Evolutionary conservation across 2,888 invertebrate species (phyloP).

Genomic region (Cryptophagus acutangulus): DNA sequence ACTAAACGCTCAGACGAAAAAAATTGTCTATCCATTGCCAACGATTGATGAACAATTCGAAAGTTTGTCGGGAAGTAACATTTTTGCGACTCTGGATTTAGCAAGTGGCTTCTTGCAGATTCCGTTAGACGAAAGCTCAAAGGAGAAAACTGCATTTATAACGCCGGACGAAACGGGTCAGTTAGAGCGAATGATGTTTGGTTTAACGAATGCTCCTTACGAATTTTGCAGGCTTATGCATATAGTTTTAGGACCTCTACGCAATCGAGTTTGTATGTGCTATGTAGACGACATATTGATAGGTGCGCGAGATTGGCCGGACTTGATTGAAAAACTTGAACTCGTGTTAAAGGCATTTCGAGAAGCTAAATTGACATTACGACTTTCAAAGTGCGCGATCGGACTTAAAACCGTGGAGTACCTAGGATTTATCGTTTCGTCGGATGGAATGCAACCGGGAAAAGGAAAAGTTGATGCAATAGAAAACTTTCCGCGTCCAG

Average conservation of each 20-base stretch:
- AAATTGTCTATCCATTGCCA: slow-evolving; percentile 15
- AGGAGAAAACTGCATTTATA: slow-evolving; percentile 33
- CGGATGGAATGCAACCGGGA: slow-evolving; percentile 28
- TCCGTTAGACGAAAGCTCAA: slow-evolving; percentile 12
- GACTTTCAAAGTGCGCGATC: slow-evolving; percentile 33
- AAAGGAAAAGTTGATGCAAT: slow-evolving; percentile 27
- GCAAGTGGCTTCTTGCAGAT: slow-evolving; percentile 18
- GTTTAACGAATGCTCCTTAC: slow-evolving; percentile 17
- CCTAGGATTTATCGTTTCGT: slow-evolving; percentile 27
- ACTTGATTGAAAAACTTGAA: slow-evolving; percentile 9
- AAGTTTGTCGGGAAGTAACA: slow-evolving; percentile 5
- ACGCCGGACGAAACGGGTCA: slow-evolving; percentile 24
- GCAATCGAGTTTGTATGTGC: slow-evolving; percentile 12
- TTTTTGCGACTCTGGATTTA: slow-evolving; percentile 13
- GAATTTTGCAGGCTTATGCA: slow-evolving; percentile 14
- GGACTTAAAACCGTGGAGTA: slow-evolving; percentile 28
- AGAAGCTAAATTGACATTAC: slow-evolving; percentile 33
- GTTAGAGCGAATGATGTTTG: slow-evolving; percentile 17
- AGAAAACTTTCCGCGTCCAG: slow-evolving; percentile 26
- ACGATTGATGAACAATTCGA: slow-evolving; percentile 16
- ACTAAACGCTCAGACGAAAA: slow-evolving; percentile 18
- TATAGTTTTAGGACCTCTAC: slow-evolving; percentile 12
- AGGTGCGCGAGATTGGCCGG: slow-evolving; percentile 10
- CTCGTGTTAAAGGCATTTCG: slow-evolving; percentile 23
- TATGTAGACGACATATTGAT: slow-evolving; percentile 20